phyloP scores from a whole-genome alignment of 2,797 vertebrate genomes.

The Peromyscus melanophrys region DNA sequence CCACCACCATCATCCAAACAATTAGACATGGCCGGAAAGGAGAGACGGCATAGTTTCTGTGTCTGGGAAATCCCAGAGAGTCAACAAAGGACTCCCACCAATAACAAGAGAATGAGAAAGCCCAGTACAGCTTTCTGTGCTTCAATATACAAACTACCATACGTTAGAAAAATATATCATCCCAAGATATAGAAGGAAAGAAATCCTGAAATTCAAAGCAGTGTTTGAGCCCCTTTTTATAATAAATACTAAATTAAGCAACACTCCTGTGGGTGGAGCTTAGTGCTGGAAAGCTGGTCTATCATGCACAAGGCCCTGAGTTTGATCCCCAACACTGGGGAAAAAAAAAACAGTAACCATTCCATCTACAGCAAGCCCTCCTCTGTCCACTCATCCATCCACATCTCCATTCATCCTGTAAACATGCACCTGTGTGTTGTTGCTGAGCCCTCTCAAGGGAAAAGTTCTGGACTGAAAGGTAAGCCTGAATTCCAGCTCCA shows the following conservation, averaged over 20 bases:
- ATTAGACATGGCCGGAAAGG: not conserved
- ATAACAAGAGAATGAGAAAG: conserved; percentile 8
- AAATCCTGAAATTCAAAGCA: not conserved
- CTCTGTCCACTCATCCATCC: not conserved
- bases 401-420: not conserved
- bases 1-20: not conserved
- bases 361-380: not conserved
- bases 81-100: not conserved
- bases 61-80: not conserved
- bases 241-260: not conserved
- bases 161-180: not conserved
- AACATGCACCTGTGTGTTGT: not conserved
- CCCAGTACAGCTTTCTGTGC: not conserved
- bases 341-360: not conserved
- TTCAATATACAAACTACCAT: not conserved
- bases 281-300: not conserved
- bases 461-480: not conserved
- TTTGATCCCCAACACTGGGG: not conserved
- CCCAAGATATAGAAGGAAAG: not conserved
- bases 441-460: not conserved
- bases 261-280: not conserved
- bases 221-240: not conserved
- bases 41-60: not conserved
- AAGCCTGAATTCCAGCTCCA: not conserved
- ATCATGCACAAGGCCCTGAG: not conserved